These are phyloP conservation scores for Sitta carolinensis DNA, from an alignment of 2,797 vertebrate species.

Conservation along the genomic window DNA sequence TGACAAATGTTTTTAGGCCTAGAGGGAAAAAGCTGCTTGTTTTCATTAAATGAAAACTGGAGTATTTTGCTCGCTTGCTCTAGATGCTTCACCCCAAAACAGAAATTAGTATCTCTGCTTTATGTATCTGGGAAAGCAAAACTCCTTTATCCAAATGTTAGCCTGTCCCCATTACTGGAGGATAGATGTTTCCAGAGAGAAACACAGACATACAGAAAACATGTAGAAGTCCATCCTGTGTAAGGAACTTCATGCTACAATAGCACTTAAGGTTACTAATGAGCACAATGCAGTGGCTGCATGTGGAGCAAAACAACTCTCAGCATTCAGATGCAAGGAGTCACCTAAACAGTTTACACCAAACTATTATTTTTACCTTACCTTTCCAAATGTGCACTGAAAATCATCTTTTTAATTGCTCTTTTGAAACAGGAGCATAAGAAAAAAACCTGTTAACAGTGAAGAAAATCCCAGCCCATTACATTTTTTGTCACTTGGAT, in stretches of 20 bases:
- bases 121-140: background rate
- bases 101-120: constrained; percentile 18
- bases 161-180: background rate
- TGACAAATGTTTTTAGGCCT: constrained; percentile 49
- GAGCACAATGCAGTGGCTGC: background rate
- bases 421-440: background rate
- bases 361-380: background rate
- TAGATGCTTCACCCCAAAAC: constrained; percentile 2
- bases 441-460: background rate
- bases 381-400: background rate
- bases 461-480: background rate
- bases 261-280: background rate
- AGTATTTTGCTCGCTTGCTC: constrained; percentile 5
- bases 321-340: background rate
- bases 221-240: background rate
- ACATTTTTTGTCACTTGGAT: background rate
- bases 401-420: background rate
- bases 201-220: background rate
- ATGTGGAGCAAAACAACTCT: background rate
- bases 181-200: background rate
- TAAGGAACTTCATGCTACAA: background rate
- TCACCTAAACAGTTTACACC: background rate
- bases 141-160: background rate
- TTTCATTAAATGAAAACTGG: constrained; percentile 9
- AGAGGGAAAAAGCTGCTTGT: constrained; percentile 54